Evolutionary conservation across 2,797 vertebrate genomes (phyloP).

Genomic region (Parotocinclus haroldoi): DNA sequence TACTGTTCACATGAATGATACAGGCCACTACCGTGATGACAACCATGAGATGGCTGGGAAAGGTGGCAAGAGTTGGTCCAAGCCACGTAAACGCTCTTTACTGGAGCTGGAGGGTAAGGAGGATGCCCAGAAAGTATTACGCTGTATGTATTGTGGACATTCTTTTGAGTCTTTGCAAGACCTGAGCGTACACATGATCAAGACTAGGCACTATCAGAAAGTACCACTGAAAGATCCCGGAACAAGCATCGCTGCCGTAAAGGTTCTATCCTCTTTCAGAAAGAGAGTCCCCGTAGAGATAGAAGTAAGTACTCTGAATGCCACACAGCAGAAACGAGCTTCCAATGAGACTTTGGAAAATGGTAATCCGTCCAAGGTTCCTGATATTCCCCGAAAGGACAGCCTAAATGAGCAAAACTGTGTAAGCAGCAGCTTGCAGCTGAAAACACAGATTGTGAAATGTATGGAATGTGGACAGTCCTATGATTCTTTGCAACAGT

Average conservation of each 20-base stretch:
- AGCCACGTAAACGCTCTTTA: conserved; percentile 94
- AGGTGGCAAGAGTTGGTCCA: conserved; percentile 92
- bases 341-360: conserved; percentile 68
- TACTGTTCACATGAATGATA: conserved; percentile 98
- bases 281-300: conserved; percentile 85
- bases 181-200: conserved; percentile 98
- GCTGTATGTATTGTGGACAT: conserved; percentile 99
- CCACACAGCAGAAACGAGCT: conserved; percentile 76
- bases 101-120: conserved; percentile 98
- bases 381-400: conserved; percentile 81
- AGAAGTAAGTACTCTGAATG: conserved; percentile 83
- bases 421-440: conserved; percentile 87
- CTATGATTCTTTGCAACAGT: conserved; percentile 90
- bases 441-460: conserved; percentile 92
- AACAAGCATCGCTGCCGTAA: conserved; percentile 86
- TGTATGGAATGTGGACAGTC: conserved; percentile 97
- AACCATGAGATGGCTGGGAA: conserved; percentile 90
- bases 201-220: conserved; percentile 99
- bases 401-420: conserved; percentile 85
- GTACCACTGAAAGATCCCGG: conserved; percentile 99
- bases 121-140: conserved; percentile 95
- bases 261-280: conserved; percentile 84
- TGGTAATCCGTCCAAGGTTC: conserved; percentile 78
- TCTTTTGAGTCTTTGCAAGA: conserved; percentile 98
- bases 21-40: conserved; percentile 96